Base-by-base conservation (phyloP, 2,797 vertebrate genomes). In the Allenopithecus nigroviridis region DNA sequence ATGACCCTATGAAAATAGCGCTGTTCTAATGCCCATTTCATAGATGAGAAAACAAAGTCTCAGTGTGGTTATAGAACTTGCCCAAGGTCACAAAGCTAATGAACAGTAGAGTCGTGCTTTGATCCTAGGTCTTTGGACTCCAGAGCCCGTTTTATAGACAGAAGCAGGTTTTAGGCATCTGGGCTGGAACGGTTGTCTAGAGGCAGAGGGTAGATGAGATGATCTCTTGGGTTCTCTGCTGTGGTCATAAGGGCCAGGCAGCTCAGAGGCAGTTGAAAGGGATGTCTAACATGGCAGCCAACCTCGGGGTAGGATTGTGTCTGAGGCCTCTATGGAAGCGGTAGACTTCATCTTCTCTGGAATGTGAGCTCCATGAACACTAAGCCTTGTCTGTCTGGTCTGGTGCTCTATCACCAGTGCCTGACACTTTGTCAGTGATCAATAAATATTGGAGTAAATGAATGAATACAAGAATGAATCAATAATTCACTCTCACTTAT, bases 1-100 rank as follows among this genome's bases (percentile, higher is more conserved):
- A 64, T 48, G 46, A 84, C 19, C 46, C 53, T 89, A 50, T 81
- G 81, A 93, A 21, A 12, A 80, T 39, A 41, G n/a, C 46, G 28
- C 53, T 96, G 26, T 79, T 83, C 5, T 50, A 90, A 68, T 74
- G 43, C 8, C 84, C 36, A 75, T 46, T 94, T 94, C 17, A 36
- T 26, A 61, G 33, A 68, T 39, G 74, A 93, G 78, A 83, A 96
- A 96, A 84, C 4, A 9, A 86, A 93, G 72, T 76, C 76, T 84
- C 89, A 43, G 33, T 74, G 80, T 74, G 30, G 4, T 72, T 83
- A 74, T 4, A 24, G 39, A 84, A 86, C 43, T 94, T 94, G 70
- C 24, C 74, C 43, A 41, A 85, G 41, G 30, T 92, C 55, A 64
- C 50, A 80, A 88, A 88, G 39, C n/a, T 81, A 86, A 86, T 43